These are phyloP conservation scores for Notothenia rossii DNA, from an alignment of 2,113 vertebrate species.

Conservation along the genomic window DNA sequence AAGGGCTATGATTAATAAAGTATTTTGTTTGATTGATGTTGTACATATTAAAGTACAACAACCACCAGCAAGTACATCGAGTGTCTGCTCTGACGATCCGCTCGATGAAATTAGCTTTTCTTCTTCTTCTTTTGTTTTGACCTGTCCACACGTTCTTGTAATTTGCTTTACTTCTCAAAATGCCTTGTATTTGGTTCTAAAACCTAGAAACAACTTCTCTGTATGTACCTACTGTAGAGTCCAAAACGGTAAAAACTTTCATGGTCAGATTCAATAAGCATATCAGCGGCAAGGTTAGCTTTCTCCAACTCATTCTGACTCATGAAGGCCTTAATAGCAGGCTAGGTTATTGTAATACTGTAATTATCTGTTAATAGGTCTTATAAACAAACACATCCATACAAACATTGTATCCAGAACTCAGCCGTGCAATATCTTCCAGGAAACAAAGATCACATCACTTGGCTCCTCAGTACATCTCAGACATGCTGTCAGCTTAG, in stretches of 20 bases:
- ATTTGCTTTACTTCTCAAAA: background rate
- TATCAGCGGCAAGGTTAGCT: background rate
- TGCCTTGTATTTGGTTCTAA: background rate
- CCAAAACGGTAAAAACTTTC: background rate
- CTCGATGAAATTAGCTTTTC: too few relatives aligned
- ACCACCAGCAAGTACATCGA: too few relatives aligned
- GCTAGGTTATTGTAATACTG: background rate
- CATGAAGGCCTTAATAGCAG: background rate
- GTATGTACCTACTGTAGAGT: background rate
- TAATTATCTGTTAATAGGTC: background rate
- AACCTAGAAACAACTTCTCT: background rate
- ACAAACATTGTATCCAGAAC: background rate
- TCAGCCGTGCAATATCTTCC: too few relatives aligned
- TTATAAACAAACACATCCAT: background rate
- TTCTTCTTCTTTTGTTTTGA: background rate
- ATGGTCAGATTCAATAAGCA: too few relatives aligned
- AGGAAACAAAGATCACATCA: background rate
- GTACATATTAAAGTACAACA: too few relatives aligned
- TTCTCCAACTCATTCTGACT: background rate
- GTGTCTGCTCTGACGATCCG: too few relatives aligned
- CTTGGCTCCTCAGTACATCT: constrained; percentile 1
- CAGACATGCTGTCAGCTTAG: background rate
- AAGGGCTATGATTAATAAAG: too few relatives aligned
- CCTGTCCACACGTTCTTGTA: background rate
- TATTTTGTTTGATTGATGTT: too few relatives aligned